phyloP scores from a whole-genome alignment of 2,888 invertebrate species.

The Exocentrus adspersus region DNA sequence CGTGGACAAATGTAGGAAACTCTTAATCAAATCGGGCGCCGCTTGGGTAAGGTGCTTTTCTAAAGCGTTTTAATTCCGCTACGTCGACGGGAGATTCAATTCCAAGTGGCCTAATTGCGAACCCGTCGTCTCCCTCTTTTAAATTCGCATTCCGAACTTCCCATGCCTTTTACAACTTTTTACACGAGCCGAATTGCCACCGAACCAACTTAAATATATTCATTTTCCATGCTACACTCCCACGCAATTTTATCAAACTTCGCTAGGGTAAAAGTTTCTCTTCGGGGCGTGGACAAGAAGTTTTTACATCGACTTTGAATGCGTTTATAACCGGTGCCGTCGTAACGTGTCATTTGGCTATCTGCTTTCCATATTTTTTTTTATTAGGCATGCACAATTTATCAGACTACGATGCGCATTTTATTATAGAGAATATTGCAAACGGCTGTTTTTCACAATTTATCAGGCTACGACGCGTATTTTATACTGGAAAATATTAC shows the following conservation, averaged over 20 bases:
- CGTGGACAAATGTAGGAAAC: background rate
- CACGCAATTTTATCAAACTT: background rate
- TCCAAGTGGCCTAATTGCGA: background rate
- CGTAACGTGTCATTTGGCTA: background rate
- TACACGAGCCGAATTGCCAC: background rate
- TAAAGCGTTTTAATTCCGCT: too few relatives aligned
- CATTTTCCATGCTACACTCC: conserved; percentile 1
- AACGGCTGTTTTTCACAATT: too few relatives aligned
- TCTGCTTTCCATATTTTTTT: too few relatives aligned
- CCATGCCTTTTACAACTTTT: background rate
- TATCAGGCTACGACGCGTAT: too few relatives aligned
- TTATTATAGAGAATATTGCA: too few relatives aligned
- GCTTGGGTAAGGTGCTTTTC: too few relatives aligned
- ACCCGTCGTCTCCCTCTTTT: background rate
- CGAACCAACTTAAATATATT: background rate
- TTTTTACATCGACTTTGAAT: background rate
- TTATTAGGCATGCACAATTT: too few relatives aligned
- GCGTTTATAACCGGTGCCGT: background rate
- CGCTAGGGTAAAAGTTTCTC: background rate
- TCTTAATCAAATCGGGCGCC: conserved; percentile 8
- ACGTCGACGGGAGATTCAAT: background rate
- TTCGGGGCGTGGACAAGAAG: background rate
- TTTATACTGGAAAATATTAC: too few relatives aligned
- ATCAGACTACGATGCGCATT: too few relatives aligned
- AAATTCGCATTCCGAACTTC: background rate